These are phyloP conservation scores for Himantopus leucocephalus DNA, from an alignment of 2,113 vertebrate species.

Conservation along the genomic window DNA sequence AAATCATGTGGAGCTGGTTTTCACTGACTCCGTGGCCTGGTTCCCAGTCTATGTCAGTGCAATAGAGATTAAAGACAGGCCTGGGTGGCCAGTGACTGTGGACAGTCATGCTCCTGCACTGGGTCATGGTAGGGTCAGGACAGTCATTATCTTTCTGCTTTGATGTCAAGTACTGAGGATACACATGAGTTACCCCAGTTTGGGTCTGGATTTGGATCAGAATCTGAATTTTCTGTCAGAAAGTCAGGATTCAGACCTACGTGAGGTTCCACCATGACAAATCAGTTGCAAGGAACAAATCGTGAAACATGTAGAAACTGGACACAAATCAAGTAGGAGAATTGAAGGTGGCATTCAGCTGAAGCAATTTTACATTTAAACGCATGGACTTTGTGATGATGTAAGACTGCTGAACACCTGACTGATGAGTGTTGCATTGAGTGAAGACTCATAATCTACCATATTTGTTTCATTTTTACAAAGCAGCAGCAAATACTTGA, in stretches of 20 bases:
- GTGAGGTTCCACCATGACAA: not conserved
- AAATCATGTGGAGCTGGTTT: not conserved
- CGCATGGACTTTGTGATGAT: not conserved
- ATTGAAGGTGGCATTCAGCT: not conserved
- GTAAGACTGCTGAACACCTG: not conserved
- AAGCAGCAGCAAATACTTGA: not conserved
- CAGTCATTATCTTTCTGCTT: slow-evolving; percentile 26
- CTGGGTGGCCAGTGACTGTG: not conserved
- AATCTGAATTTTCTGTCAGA: not conserved
- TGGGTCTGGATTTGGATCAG: not conserved
- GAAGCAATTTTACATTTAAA: not conserved
- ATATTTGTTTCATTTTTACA: not conserved
- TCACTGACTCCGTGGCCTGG: not conserved
- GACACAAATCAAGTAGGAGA: not conserved
- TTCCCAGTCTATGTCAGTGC: not conserved
- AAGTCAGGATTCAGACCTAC: not conserved
- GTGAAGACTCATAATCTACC: not conserved
- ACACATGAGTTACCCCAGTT: not conserved
- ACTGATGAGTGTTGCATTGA: not conserved
- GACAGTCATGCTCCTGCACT: not conserved
- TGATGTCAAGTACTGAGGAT: not conserved
- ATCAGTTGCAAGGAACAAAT: not conserved
- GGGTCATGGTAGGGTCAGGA: not conserved
- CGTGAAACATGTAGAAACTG: not conserved
- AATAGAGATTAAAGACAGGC: not conserved